These are phyloP conservation scores for Bombyx huttoni DNA, from an alignment of 2,888 invertebrate species.

Conservation along the genomic window DNA sequence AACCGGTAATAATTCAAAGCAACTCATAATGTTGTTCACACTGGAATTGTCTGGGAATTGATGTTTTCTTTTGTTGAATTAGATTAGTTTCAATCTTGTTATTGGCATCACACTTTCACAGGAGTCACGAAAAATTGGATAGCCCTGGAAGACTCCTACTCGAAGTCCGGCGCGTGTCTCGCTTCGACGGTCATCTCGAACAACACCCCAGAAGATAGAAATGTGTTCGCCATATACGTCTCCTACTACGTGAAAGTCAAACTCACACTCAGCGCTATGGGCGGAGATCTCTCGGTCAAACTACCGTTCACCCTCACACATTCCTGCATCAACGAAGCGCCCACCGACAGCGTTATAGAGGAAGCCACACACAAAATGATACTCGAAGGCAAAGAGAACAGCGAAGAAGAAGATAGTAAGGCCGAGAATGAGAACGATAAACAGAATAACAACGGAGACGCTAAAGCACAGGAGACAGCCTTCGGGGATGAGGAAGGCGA, in stretches of 20 bases:
- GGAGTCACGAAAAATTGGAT: constrained; percentile 93
- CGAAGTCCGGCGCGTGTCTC: constrained; percentile 76
- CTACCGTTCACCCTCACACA: constrained; percentile 86
- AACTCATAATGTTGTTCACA: too few relatives aligned
- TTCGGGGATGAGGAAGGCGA: constrained; percentile 34
- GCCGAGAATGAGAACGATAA: constrained; percentile 44
- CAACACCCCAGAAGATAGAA: constrained; percentile 79
- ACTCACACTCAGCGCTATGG: constrained; percentile 84
- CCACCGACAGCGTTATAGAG: constrained; percentile 65
- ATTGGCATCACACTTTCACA: constrained; percentile 24
- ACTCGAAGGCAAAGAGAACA: constrained; percentile 58
- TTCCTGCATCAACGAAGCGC: constrained; percentile 76
- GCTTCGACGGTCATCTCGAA: constrained; percentile 73
- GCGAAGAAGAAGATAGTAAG: constrained; percentile 55
- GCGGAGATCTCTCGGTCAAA: constrained; percentile 84
- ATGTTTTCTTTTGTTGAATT: not conserved
- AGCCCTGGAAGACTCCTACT: constrained; percentile 88
- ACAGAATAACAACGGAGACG: constrained; percentile 43
- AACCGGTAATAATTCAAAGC: too few relatives aligned
- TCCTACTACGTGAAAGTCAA: constrained; percentile 93
- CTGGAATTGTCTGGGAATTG: too few relatives aligned
- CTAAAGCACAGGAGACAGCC: constrained; percentile 27
- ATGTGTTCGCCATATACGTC: constrained; percentile 92
- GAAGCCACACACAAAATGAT: constrained; percentile 62
- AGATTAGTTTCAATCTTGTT: not conserved